These are phyloP conservation scores for Elysia crispata DNA, from an alignment of 2,888 invertebrate genomes.

Conservation along the genomic window DNA sequence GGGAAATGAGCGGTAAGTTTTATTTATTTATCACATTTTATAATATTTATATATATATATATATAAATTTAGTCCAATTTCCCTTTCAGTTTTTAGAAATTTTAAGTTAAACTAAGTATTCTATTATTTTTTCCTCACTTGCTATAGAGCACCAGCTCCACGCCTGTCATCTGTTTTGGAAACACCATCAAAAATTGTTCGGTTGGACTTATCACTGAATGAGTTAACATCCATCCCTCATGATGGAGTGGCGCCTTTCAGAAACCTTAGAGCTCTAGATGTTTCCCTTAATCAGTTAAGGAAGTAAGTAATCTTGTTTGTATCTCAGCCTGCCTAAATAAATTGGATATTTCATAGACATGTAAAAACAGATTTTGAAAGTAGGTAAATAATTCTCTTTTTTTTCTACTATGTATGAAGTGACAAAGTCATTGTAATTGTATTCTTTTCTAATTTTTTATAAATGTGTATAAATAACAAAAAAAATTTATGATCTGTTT, in stretches of 20 bases:
- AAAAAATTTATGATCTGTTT: no score
- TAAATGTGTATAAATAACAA: no score
- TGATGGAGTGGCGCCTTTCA: conserved; percentile 63
- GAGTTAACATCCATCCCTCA: conserved; percentile 64
- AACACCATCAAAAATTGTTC: conserved; percentile 62
- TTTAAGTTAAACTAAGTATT: background rate
- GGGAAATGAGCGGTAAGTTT: conserved; percentile 67
- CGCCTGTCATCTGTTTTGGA: conserved; percentile 56
- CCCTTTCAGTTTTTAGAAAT: background rate
- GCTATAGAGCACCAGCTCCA: conserved; percentile 39
- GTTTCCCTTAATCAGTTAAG: conserved; percentile 70
- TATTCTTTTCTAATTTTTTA: no score
- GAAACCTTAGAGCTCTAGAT: conserved; percentile 65
- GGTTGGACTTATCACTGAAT: conserved; percentile 70
- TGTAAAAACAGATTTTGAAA: no score
- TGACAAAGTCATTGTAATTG: no score
- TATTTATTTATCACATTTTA: background rate
- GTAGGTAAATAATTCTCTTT: no score
- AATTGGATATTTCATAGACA: no score
- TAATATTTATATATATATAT: no score
- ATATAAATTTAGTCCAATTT: background rate
- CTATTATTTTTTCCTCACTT: background rate
- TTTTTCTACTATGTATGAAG: background rate
- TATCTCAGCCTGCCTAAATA: background rate
- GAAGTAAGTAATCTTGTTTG: conserved; percentile 57